Evolutionary conservation across 2,888 invertebrate species (phyloP), one percentile per base, ranked within the genome.

Genomic region (Ommatoiulus sabulosus): DNA sequence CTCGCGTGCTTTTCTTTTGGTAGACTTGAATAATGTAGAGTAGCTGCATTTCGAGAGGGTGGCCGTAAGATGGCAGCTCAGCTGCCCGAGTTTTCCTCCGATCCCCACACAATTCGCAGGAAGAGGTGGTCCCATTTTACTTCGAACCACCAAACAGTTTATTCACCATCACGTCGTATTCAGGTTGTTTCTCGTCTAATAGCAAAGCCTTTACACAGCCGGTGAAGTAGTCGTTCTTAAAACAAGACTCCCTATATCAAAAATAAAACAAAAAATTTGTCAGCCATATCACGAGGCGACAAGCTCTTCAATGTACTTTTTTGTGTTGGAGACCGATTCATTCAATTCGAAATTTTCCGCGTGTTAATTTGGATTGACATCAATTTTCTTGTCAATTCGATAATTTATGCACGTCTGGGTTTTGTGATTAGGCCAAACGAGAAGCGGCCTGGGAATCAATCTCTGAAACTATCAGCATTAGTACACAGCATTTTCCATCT

Each of bases 61-160:
- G 57, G 57, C 57, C 57, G 12, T 57, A 1, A 57, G 57, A 57
- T 17, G 17, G 57, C 57, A 57, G 57, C 24, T 84, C 24, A 84
- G 84, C 24, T n/a, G 24, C 24, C 20, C 0, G 5, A 24, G 84
- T 35, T 44, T 46, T 46, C 46, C 46, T 46, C 46, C 46, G 46
- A 46, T 46, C 12, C 46, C 46, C 3, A 7, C 46, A 46, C 46
- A 46, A 46, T 10, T 20, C 80, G 20, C 35, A 80, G 80, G 35
- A 15, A 84, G 20, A 5, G 20, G 35, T 24, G 84, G 17, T 24
- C 15, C 7, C 44, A 44, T 24, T 63, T 87, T 87, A 87, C 87
- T 87, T 87, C n/a, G 87, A 87, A 63, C 63, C 87, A 0, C 88
- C 88, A 44, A 87, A 88, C 20, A 88, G 85, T 88, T 85, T 88